These are phyloP conservation scores for Trematocara marginatum DNA, from an alignment of 2,113 vertebrate genomes.

Conservation along the genomic window DNA sequence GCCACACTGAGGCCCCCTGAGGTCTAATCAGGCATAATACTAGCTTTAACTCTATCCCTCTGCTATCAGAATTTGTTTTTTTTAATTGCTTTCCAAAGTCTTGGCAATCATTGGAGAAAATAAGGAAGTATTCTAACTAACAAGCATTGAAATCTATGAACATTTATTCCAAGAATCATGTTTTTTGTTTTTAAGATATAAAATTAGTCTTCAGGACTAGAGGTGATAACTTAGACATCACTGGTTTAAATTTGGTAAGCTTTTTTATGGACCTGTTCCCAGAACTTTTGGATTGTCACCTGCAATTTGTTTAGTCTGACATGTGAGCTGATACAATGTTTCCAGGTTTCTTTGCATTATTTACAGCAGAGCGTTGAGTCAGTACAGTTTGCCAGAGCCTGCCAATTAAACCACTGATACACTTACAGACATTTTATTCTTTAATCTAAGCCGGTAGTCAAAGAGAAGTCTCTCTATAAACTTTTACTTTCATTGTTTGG, in stretches of 20 bases:
- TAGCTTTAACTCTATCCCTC: not conserved
- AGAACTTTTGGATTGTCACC: not conserved
- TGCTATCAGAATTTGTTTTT: not conserved
- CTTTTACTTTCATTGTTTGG: not conserved
- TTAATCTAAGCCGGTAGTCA: not conserved
- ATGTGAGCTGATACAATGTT: not conserved
- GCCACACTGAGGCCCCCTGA: not conserved
- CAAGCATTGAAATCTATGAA: not conserved
- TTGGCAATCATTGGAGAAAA: not conserved
- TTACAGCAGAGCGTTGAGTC: not conserved
- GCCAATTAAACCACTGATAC: not conserved
- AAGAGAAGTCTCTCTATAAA: not conserved
- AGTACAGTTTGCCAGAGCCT: not conserved
- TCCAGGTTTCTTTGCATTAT: not conserved
- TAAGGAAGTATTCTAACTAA: not conserved
- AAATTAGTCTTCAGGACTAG: not conserved
- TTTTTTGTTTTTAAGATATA: not conserved
- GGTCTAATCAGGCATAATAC: not conserved
- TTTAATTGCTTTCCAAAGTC: not conserved
- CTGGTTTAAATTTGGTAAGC: not conserved
- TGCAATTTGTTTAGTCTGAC: not conserved
- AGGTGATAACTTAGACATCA: not conserved
- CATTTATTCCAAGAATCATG: not conserved
- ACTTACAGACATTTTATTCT: not conserved
- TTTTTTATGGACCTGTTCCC: not conserved